Base-by-base conservation (phyloP, 2,888 invertebrate species). In the Alcis repandata region DNA sequence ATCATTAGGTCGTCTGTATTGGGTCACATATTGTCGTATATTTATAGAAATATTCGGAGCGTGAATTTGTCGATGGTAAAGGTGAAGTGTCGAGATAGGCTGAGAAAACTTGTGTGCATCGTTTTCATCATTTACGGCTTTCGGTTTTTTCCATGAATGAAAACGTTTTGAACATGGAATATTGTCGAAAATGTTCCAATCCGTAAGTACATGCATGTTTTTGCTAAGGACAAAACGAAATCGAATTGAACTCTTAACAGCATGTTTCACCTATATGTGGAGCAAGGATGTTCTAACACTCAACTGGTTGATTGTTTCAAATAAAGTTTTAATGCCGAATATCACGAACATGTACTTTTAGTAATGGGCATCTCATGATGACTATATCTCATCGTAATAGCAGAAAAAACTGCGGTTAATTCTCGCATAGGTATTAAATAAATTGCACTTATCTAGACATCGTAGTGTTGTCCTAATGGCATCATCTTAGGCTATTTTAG, bases 401-500 rank as follows among this genome's bases (percentile, higher is more conserved):
- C 40, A 38, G 38, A 56, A 59, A n/a, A 67, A 63, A 49, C 49
- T 52, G 52, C 46, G 59, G 61, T 52, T 58, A n/a, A 61, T 69
- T 70, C 61, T 72, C 22, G 41, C 22, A 27, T 45, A 58, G 54
- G 46, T 60, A 60, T 62, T 58, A 54, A 62, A 62, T 59, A 56
- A 62, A 62, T 62, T 43, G 59, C 62, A 64, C 56, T 53, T 61
- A 52, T 63, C 58, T 62, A 56, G 65, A 49, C 60, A 57, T 61
- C 41, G 54, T 70, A 74, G 75, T 77, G 71, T 76, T 79, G 71
- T 76, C 73, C 71, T 71, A 77, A 76, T 80, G 75, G 74, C 80
- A 80, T 81, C 78, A 83, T 72, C 76, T 70, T 62, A 72, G 71
- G 75, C 74, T 84, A 83, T 84, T 83, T 83, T 76, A 58, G 79